These are phyloP conservation scores for Torymus auratus DNA, from an alignment of 2,888 invertebrate species.

Conservation along the genomic window DNA sequence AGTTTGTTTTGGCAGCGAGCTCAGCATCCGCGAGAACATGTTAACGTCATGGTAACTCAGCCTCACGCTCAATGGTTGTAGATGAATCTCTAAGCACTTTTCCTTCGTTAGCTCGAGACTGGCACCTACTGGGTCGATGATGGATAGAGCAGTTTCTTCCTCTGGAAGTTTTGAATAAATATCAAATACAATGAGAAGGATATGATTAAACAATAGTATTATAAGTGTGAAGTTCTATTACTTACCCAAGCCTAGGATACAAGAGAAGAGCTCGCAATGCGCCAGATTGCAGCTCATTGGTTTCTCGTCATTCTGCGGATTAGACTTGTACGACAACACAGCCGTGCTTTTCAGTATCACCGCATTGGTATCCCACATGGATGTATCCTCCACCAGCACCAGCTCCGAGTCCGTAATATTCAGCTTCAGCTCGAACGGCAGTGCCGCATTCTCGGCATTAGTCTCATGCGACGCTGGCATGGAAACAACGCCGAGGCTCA, in stretches of 20 bases:
- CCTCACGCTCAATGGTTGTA: slow-evolving; percentile 88
- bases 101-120: slow-evolving; percentile 82
- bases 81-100: slow-evolving; percentile 79
- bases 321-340: slow-evolving; percentile 87
- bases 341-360: slow-evolving; percentile 95
- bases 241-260: slow-evolving; percentile 84
- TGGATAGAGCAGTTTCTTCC: slow-evolving; percentile 94
- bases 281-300: slow-evolving; percentile 92
- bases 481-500: slow-evolving; percentile 60
- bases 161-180: slow-evolving; percentile 79
- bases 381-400: slow-evolving; percentile 94
- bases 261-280: slow-evolving; percentile 95
- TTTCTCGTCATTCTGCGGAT: slow-evolving; percentile 81
- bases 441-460: slow-evolving; percentile 62
- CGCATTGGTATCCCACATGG: slow-evolving; percentile 93
- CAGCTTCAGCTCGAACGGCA: slow-evolving; percentile 89
- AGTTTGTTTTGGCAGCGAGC: slow-evolving; percentile 90
- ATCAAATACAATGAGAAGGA: not conserved
- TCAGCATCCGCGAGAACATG: slow-evolving; percentile 92
- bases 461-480: slow-evolving; percentile 62
- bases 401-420: slow-evolving; percentile 97
- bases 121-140: slow-evolving; percentile 94
- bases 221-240: not conserved
- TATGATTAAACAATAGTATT: not conserved
- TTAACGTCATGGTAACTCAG: slow-evolving; percentile 95